phyloP scores from a whole-genome alignment of 2,113 vertebrate species.

The Anas platyrhynchos region DNA sequence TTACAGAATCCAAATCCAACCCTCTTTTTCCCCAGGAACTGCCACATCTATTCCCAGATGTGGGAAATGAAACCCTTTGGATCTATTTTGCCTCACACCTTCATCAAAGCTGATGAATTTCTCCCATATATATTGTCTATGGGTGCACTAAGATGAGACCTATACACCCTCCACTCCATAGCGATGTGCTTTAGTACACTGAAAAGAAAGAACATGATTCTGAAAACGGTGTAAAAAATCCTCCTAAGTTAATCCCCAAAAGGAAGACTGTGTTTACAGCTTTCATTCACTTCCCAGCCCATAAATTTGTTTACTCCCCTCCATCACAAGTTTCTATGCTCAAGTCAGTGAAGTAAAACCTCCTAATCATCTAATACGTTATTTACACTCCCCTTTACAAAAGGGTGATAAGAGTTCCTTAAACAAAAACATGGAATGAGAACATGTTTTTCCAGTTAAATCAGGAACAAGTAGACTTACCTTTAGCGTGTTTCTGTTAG shows the following conservation, averaged over 20 bases:
- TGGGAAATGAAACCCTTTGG: not conserved
- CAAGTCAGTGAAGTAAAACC: not conserved
- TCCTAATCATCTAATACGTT: not conserved
- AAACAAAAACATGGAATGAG: not conserved
- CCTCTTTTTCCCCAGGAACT: fast-evolving
- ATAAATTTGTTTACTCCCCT: not conserved
- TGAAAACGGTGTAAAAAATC: not conserved
- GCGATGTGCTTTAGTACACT: not conserved
- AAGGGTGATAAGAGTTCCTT: not conserved
- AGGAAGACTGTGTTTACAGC: not conserved
- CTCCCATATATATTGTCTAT: too few species aligned
- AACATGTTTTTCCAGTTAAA: not conserved
- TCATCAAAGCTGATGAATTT: not conserved
- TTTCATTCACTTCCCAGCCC: not conserved
- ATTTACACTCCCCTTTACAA: not conserved
- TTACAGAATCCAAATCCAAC: not conserved
- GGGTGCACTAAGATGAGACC: not conserved
- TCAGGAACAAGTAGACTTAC: slow-evolving; percentile 55
- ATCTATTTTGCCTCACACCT: not conserved
- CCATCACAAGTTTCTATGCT: not conserved
- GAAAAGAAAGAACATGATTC: not conserved
- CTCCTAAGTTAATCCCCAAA: not conserved
- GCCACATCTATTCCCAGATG: not conserved
- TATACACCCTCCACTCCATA: not conserved
- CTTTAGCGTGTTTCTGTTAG: slow-evolving; percentile 91